Evolutionary conservation across 1,140 invertebrate species (phyloP), one percentile per base, ranked within the genome.

Genomic region (Tenebrio molitor): DNA sequence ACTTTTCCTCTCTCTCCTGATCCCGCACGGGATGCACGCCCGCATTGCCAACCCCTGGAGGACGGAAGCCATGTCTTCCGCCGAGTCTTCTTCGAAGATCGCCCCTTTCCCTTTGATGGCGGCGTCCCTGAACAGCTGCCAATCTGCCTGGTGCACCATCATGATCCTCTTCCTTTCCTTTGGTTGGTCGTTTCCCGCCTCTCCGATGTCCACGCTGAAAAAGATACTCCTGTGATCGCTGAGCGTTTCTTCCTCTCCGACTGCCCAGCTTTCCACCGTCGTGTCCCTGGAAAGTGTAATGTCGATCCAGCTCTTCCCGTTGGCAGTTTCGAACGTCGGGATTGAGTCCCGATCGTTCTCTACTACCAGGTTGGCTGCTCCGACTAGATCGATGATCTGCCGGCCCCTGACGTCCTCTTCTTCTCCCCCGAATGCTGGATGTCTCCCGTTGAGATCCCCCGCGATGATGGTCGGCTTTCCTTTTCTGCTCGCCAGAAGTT

Each of bases 371-470:
- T 68, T 39, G 19, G 33, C 10, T 21, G 34, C 8, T 8, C 33
- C 15, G 0, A 50, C 41, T 39, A 72, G 21, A 21, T 76, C 73
- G 6, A 41, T 7, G 0, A 76, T 17, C 4, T n/a, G 12, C 25
- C 15, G 39, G 7, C 76, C 78, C 64, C 70, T 71, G 15, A 36
- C 69, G 67, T 78, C 68, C 7, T 58, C 33, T 1, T n/a, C 1
- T 7, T 69, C 5, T 34, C 69, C 70, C 1, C 76, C 77, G 71
- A 72, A 77, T 14, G 71, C 72, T 17, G 23, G 29, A 8, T 69
- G 65, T 53, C 70, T 76, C 4, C 62, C 67, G 17, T 78, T 78
- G 50, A 77, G 76, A 41, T 77, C 76, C 1, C 77, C 76, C 15
- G 66, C 72, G 0, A 77, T 66, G 1, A 78, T n/a, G n/a, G n/a